These are phyloP conservation scores for Malurus leucopterus DNA, from an alignment of 2,797 vertebrate species.

Conservation along the genomic window DNA sequence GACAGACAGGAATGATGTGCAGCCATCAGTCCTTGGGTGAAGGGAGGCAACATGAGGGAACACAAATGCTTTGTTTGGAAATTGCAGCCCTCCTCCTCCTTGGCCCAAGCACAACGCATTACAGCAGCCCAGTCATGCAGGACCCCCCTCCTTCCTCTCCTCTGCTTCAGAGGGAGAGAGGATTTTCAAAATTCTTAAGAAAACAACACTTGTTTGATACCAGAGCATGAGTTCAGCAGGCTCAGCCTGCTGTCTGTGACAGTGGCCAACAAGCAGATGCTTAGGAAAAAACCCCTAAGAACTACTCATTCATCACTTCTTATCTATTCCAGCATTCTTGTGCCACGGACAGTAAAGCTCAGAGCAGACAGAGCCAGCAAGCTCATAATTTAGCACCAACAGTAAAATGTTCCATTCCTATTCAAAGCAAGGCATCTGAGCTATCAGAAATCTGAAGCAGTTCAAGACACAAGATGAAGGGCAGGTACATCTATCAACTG, in stretches of 20 bases:
- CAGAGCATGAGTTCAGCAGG: background rate
- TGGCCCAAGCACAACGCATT: background rate
- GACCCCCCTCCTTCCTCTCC: background rate
- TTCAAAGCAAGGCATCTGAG: conserved; percentile 18
- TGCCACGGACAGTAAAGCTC: background rate
- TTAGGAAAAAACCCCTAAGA: background rate
- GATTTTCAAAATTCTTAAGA: background rate
- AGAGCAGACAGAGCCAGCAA: background rate
- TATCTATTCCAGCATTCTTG: conserved; percentile 8
- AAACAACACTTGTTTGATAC: background rate
- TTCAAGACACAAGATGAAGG: conserved; percentile 16
- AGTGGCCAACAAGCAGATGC: background rate
- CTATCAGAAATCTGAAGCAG: background rate
- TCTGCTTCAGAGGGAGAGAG: background rate
- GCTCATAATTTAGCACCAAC: background rate
- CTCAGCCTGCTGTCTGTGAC: background rate
- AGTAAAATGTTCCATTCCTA: conserved; percentile 13
- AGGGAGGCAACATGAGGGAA: background rate
- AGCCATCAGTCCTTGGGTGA: background rate
- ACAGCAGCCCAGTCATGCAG: background rate
- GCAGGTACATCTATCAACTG: conserved; percentile 16
- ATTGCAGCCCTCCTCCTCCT: background rate
- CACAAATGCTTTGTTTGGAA: background rate
- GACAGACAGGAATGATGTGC: background rate
- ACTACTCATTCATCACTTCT: conserved; percentile 6